A percentile compares a stretch with the other conserved stretches of the same genome.
These are phyloP conservation scores for Trissolcus brochymenae DNA, from an alignment of 2,888 invertebrate species.

Conservation along the genomic window DNA sequence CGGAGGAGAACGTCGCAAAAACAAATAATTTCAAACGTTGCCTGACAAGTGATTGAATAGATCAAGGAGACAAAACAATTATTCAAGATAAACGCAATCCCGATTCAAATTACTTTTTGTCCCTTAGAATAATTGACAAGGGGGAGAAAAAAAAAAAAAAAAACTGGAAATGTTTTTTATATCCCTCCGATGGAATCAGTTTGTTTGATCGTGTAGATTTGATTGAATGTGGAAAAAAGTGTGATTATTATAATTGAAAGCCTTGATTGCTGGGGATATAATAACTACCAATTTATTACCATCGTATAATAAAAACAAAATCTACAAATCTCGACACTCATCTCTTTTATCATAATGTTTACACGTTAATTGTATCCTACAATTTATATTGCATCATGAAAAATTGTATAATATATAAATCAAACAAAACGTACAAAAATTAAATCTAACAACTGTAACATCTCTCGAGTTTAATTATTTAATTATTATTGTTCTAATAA, in stretches of 20 bases:
- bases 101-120: constrained; percentile 9
- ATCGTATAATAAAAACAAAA: constrained; percentile 10
- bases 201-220: not conserved
- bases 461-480: too few relatives aligned
- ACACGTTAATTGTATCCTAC: constrained; percentile 33
- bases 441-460: too few relatives aligned
- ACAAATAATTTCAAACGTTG: constrained; percentile 15
- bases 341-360: constrained; percentile 29
- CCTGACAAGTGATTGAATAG: constrained; percentile 13
- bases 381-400: constrained; percentile 13
- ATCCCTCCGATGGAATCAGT: too few relatives aligned
- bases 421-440: not conserved
- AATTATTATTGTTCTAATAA: too few relatives aligned
- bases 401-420: constrained; percentile 12
- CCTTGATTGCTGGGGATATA: not conserved
- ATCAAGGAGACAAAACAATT: constrained; percentile 2
- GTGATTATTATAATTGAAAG: too few relatives aligned
- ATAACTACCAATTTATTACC: constrained; percentile 6
- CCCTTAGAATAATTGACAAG: not conserved
- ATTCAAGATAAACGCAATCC: constrained; percentile 4
- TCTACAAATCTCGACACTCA: constrained; percentile 11
- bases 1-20: not conserved
- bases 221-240: too few relatives aligned
- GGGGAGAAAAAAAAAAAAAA: too few relatives aligned
- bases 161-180: not conserved